Evolutionary conservation across 2,797 vertebrate genomes (phyloP).

Genomic region (Crossoptilon crossoptilon): DNA sequence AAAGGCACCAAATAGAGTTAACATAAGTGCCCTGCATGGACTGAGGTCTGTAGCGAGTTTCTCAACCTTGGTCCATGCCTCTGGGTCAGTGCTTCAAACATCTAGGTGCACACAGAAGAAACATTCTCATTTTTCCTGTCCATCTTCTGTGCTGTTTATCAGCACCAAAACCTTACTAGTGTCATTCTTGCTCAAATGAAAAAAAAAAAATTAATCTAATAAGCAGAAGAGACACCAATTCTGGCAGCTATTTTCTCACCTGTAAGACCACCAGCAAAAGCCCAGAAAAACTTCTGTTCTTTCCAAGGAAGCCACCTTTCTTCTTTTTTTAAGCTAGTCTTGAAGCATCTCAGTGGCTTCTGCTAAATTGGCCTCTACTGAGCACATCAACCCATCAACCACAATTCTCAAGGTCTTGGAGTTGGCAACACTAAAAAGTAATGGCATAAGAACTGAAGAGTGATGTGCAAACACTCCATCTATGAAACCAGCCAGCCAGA

Average conservation of each 20-base stretch:
- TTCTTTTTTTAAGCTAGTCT: neutral
- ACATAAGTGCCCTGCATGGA: no score
- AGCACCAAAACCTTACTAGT: neutral
- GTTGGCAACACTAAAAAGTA: neutral
- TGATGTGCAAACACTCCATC: neutral
- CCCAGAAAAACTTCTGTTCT: neutral
- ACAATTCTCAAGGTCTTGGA: neutral
- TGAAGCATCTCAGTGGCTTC: neutral
- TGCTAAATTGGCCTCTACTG: neutral
- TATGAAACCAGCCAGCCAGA: neutral
- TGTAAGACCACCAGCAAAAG: neutral
- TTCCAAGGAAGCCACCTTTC: no score
- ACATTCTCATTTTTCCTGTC: neutral
- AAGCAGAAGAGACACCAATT: neutral
- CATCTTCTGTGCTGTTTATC: neutral
- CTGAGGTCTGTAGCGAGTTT: neutral
- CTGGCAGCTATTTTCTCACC: neutral
- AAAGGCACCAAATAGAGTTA: neutral
- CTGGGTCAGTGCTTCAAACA: neutral
- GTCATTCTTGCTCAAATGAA: neutral
- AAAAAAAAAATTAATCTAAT: neutral
- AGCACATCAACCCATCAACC: neutral
- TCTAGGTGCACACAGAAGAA: neutral
- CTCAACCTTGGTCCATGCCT: neutral
- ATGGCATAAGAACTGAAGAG: neutral